Evolutionary conservation across 2,797 vertebrate species (phyloP), one percentile per base, ranked within the genome.

Genomic region (Sparus aurata): DNA sequence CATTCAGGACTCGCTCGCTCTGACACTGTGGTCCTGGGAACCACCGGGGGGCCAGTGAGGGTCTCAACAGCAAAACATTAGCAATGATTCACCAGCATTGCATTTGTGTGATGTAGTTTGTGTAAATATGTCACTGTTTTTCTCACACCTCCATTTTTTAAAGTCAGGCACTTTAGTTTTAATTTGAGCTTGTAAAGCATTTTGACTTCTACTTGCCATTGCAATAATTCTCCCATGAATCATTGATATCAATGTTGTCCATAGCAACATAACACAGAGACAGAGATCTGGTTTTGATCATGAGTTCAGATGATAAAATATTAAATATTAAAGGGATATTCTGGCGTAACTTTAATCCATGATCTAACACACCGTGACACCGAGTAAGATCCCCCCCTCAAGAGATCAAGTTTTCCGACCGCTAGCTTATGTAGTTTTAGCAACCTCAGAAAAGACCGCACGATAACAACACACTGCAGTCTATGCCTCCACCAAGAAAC

Each of bases 11-110:
- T 62, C 57, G 4, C 25, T 38, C 4, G 2, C 6, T 60, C 25
- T 50, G 55, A 41, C 16, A 50, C 22, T 10, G 30, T 30, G 13
- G 47, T 66, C 64, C 58, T 71, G 80, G 73, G 80, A 86, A 79
- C 54, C 69, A 25, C 5, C 1, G 41, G 7, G 30, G 13, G 4
- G 61, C 58, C 34, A 38, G 15, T 58, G 10, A 73, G 22, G 25
- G 43, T n/a, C 20, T 69, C 1, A 12, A 3, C 1, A 20, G 10
- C 6, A 65, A 58, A 78, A 68, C 67, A 1, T 65, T 88, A 60
- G 69, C 20, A 18, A 54, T 17, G 8, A 46, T 82, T 82, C 23
- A 59, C 7, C 47, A 12, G 46, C 17, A 52, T 59, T 58, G n/a
- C 6, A 46, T 63, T 57, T 67, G 54, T 63, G 52, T 17, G n/a